Conservation (phyloP, 2,797 vertebrate genomes). For the Galago senegalensis region DNA sequence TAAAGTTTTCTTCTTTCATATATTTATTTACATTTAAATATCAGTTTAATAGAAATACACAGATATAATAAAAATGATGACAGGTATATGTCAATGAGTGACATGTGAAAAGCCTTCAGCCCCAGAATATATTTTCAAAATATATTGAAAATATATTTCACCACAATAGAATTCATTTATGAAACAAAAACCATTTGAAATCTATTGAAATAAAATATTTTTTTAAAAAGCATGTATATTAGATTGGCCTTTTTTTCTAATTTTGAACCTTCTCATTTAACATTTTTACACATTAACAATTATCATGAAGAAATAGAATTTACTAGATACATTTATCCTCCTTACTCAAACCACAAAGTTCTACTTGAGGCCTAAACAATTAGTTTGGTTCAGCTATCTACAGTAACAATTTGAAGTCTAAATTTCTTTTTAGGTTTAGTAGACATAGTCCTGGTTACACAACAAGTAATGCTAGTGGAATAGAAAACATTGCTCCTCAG, state of each 20-base stretch:
- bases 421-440: neutral
- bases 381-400: neutral
- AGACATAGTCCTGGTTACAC: neutral
- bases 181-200: neutral
- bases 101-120: neutral
- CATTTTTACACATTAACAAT: constrained; percentile 11
- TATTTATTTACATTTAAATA: constrained; percentile 29
- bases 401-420: constrained; percentile 4
- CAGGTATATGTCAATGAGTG: neutral
- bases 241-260: constrained; percentile 25
- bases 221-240: neutral
- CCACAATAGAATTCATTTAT: neutral
- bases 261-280: neutral
- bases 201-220: neutral
- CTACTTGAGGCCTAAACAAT: neutral
- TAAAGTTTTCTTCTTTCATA: constrained; percentile 1
- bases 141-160: neutral
- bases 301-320: constrained; percentile 18
- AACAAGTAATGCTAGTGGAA: constrained; percentile 3
- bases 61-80: constrained; percentile 1
- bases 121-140: constrained; percentile 37
- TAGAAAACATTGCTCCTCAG: neutral
- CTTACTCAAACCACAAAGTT: constrained; percentile 19
- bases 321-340: neutral
- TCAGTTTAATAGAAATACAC: constrained; percentile 5